Evolutionary conservation across 2,113 vertebrate species (phyloP).

Genomic region (Semnornis frantzii): DNA sequence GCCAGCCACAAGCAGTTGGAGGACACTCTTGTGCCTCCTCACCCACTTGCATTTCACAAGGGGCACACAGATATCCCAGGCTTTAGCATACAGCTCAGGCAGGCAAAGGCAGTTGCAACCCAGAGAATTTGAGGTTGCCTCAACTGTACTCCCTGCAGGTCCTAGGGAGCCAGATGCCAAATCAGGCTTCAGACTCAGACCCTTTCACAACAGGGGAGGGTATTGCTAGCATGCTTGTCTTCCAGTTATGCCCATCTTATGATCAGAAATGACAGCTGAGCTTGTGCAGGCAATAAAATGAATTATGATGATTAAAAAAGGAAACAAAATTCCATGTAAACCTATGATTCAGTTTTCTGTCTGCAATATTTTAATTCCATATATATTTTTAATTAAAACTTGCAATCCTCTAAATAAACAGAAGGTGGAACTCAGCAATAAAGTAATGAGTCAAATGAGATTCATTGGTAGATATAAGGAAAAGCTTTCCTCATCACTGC

Average conservation of each 20-base stretch:
- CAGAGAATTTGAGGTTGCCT: slow-evolving; percentile 1
- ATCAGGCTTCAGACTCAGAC: background rate
- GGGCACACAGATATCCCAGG: background rate
- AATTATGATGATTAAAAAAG: background rate
- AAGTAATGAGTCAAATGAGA: background rate
- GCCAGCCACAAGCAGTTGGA: background rate
- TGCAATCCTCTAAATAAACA: background rate
- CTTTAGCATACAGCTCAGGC: background rate
- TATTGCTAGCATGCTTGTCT: background rate
- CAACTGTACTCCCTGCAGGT: background rate
- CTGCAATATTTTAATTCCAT: background rate
- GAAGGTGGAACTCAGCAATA: background rate
- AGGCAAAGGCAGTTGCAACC: background rate
- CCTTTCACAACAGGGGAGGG: background rate
- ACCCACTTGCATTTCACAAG: background rate
- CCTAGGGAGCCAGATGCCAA: background rate
- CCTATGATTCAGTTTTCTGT: background rate
- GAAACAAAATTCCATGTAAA: background rate
- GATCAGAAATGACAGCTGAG: background rate
- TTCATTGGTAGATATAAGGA: background rate
- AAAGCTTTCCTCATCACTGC: background rate
- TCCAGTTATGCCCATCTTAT: background rate
- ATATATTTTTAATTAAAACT: background rate
- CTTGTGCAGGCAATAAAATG: background rate
- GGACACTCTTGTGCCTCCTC: background rate